Evolutionary conservation across 2,797 vertebrate genomes (phyloP).

Genomic region (Glyptemys insculpta): DNA sequence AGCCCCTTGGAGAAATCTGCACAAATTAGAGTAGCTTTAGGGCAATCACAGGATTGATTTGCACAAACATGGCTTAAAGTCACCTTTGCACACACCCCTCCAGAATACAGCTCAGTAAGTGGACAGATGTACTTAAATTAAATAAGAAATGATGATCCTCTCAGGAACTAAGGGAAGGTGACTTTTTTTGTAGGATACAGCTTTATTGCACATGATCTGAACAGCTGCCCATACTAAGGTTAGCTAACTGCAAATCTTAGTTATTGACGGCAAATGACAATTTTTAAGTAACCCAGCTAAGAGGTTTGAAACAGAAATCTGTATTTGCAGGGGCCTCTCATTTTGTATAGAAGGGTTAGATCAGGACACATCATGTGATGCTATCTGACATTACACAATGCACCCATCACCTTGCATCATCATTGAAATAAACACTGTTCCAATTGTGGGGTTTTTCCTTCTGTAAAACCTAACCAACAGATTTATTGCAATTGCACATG

Average conservation of each 20-base stretch:
- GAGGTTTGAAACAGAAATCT: neutral
- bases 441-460: neutral
- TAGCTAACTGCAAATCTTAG: neutral
- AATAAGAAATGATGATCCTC: neutral
- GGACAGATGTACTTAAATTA: neutral
- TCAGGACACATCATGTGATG: conserved; percentile 52
- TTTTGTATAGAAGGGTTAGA: conserved; percentile 30
- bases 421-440: conserved; percentile 9
- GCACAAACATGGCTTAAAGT: neutral
- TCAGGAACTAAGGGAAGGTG: neutral
- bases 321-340: conserved; percentile 12
- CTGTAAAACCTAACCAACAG: conserved; percentile 46
- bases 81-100: neutral
- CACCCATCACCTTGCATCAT: conserved; percentile 65
- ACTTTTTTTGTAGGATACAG: neutral
- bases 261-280: neutral
- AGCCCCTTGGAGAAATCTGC: neutral
- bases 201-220: neutral
- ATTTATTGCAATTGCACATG: neutral
- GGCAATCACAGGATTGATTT: neutral
- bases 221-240: neutral
- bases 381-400: conserved; percentile 45
- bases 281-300: neutral
- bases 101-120: rapidly evolving
- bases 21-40: neutral